These are phyloP conservation scores for Sisor rabdophorus DNA, from an alignment of 2,113 vertebrate species.

Conservation along the genomic window DNA sequence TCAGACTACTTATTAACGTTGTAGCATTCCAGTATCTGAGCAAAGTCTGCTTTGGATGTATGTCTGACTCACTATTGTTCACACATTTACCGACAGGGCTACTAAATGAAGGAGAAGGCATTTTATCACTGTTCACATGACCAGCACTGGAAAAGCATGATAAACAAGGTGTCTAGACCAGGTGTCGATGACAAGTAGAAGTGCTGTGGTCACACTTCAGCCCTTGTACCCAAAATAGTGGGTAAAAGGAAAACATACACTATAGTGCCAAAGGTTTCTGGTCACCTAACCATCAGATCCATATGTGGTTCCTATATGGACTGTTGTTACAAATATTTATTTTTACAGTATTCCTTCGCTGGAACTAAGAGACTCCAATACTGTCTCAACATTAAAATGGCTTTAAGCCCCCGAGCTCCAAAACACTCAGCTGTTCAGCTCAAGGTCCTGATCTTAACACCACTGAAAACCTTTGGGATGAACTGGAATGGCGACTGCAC, in stretches of 20 bases:
- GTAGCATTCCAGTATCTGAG: not conserved
- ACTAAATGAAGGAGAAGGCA: constrained; percentile 53
- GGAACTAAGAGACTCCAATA: too few relatives aligned
- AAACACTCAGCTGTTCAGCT: too few relatives aligned
- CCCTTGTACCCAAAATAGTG: not conserved
- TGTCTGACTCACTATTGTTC: constrained; percentile 5
- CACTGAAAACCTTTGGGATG: too few relatives aligned
- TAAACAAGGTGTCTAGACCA: constrained; percentile 65
- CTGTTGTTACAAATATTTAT: too few relatives aligned
- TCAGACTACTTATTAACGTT: not conserved
- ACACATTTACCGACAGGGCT: constrained; percentile 7
- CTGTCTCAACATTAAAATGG: too few relatives aligned
- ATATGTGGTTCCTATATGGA: too few relatives aligned
- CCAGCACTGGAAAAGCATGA: constrained; percentile 55
- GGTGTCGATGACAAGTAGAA: constrained; percentile 60
- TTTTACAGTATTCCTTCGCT: too few relatives aligned
- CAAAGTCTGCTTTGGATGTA: constrained; percentile 11
- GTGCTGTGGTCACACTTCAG: constrained; percentile 43
- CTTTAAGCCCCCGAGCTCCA: too few relatives aligned
- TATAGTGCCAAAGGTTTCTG: not conserved
- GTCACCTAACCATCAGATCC: too few relatives aligned
- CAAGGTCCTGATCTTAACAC: too few relatives aligned
- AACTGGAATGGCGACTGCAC: too few relatives aligned
- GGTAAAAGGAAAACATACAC: not conserved
- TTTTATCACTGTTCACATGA: constrained; percentile 65